Evolutionary conservation across 2,888 invertebrate species (phyloP).

Genomic region (Gnatocerus cornutus): DNA sequence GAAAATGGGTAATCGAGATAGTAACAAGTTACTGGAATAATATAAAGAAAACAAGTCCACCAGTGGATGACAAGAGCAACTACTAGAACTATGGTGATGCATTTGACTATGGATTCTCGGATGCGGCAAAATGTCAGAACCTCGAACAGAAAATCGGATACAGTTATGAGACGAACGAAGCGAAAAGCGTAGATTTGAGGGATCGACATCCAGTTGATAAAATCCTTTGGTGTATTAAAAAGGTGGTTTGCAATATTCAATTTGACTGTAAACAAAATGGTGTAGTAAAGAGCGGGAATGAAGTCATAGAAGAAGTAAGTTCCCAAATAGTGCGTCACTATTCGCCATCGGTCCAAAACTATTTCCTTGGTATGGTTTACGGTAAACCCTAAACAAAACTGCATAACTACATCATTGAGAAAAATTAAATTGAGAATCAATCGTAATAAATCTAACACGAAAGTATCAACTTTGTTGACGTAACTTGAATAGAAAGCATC

Average conservation of each 20-base stretch:
- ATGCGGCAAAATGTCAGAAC: constrained; percentile 25
- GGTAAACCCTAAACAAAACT: constrained; percentile 53
- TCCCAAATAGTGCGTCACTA: constrained; percentile 48
- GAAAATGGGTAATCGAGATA: constrained; percentile 3
- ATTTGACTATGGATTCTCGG: constrained; percentile 35
- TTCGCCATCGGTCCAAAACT: constrained; percentile 48
- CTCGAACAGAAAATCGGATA: constrained; percentile 26
- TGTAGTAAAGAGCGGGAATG: constrained; percentile 14
- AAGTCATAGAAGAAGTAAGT: constrained; percentile 54
- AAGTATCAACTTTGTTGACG: background rate
- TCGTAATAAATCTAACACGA: too few species aligned
- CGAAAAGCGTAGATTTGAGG: constrained; percentile 7
- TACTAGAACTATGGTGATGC: constrained; percentile 45
- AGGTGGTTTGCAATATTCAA: background rate
- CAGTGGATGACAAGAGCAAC: constrained; percentile 51
- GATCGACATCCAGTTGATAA: background rate
- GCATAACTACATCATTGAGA: constrained; percentile 43
- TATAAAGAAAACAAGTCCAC: constrained; percentile 53
- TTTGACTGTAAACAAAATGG: background rate
- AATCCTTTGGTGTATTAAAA: background rate
- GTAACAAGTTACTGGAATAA: constrained; percentile 48
- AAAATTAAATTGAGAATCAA: constrained; percentile 19
- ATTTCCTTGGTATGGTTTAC: constrained; percentile 50
- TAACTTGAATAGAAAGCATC: background rate
- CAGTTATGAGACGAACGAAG: constrained; percentile 33